Conservation (phyloP, 2,797 vertebrate species). For the Hybognathus amarus region DNA sequence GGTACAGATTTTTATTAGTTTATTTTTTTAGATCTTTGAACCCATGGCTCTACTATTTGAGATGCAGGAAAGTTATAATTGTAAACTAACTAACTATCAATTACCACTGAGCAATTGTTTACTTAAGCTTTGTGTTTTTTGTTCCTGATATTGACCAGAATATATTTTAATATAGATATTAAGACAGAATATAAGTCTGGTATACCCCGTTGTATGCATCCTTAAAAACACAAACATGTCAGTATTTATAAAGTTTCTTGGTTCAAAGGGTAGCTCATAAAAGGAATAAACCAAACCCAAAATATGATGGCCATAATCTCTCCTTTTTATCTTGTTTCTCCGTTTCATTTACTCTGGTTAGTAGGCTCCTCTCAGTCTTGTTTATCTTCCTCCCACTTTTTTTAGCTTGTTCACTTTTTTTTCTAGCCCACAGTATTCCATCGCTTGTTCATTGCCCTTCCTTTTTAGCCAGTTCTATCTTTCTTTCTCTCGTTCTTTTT, state of each 20-base stretch:
- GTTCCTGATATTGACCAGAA: neutral
- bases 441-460: conserved; percentile 15
- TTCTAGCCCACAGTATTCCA: neutral
- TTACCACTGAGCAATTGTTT: neutral
- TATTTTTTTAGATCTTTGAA: neutral
- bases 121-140: neutral
- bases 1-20: neutral
- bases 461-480: conserved; percentile 37
- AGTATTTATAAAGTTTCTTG: neutral
- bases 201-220: neutral
- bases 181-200: neutral
- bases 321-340: conserved; percentile 11
- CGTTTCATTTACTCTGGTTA: conserved; percentile 34
- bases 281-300: neutral
- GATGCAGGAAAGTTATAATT: neutral
- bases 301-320: neutral
- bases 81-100: neutral
- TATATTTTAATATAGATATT: neutral
- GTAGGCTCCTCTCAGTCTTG: conserved; percentile 3
- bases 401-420: conserved; percentile 34
- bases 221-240: neutral
- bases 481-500: conserved; percentile 13
- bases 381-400: conserved; percentile 19
- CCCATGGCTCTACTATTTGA: too few relatives aligned
- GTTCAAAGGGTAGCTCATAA: neutral